A percentile compares a stretch with the other conserved stretches of the same genome.
Conservation (phyloP, 2,797 vertebrate genomes). For the Sebastes paucispinis region DNA sequence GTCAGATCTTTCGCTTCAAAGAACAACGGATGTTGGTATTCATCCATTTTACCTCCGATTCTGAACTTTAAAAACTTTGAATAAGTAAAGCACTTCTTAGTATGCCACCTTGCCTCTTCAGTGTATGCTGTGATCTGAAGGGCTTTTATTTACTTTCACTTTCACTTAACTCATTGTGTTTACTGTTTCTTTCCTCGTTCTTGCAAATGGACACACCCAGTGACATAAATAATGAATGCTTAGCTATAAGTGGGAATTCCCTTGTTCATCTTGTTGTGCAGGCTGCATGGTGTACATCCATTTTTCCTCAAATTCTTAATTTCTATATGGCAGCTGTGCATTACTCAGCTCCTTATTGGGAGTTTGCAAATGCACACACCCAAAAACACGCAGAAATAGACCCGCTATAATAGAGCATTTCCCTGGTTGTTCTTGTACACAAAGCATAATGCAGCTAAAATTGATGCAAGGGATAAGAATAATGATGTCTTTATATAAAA, state of each 20-base stretch:
- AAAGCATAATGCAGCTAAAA: background rate
- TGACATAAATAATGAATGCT: rapidly evolving
- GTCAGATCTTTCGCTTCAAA: constrained; percentile 59
- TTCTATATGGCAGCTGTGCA: background rate
- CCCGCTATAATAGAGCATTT: too few relatives aligned
- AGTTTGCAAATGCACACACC: too few relatives aligned
- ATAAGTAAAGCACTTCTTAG: rapidly evolving
- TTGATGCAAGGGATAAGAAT: background rate
- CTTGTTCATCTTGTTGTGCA: background rate
- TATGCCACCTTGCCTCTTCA: rapidly evolving
- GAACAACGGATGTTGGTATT: constrained; percentile 40
- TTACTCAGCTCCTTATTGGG: background rate
- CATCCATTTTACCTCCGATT: constrained; percentile 36
- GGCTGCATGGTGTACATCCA: background rate
- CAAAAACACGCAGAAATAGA: too few relatives aligned
- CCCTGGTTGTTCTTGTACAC: too few relatives aligned
- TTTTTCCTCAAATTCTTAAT: background rate
- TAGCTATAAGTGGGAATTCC: background rate
- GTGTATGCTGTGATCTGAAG: rapidly evolving
- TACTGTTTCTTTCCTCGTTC: too few relatives aligned
- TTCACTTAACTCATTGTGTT: background rate
- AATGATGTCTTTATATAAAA: too few relatives aligned
- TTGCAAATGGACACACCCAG: background rate
- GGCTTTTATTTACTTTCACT: background rate
- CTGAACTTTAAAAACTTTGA: background rate